phyloP scores from a whole-genome alignment of 2,888 invertebrate genomes.

The Ochropleura plecta region DNA sequence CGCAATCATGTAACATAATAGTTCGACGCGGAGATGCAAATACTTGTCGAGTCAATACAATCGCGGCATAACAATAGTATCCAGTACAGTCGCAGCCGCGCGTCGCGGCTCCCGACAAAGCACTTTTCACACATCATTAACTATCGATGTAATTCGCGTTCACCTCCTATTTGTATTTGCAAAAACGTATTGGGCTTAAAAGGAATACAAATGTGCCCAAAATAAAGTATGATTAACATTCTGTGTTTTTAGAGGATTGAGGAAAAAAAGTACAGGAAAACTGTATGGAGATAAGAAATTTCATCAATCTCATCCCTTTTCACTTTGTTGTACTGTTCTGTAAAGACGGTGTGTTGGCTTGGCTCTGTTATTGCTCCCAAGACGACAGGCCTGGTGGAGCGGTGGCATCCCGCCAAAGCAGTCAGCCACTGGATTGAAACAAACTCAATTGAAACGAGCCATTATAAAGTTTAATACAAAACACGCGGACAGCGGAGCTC shows the following conservation, averaged over 20 bases:
- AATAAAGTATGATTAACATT: slow-evolving; percentile 50
- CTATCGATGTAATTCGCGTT: slow-evolving; percentile 39
- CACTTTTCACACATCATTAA: slow-evolving; percentile 56
- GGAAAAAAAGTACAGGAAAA: slow-evolving; percentile 55
- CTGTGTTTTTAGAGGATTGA: slow-evolving; percentile 40
- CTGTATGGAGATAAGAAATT: slow-evolving; percentile 54
- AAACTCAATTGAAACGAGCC: slow-evolving; percentile 46
- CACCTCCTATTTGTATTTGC: slow-evolving; percentile 29
- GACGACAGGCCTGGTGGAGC: slow-evolving; percentile 15
- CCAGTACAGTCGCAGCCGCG: slow-evolving; percentile 6
- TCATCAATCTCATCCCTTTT: slow-evolving; percentile 60
- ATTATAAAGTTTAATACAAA: slow-evolving; percentile 48
- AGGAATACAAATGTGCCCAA: slow-evolving; percentile 30
- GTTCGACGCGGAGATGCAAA: slow-evolving; percentile 39
- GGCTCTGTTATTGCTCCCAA: slow-evolving; percentile 3
- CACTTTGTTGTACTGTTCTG: slow-evolving; percentile 53
- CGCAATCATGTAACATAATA: slow-evolving; percentile 18
- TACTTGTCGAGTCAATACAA: slow-evolving; percentile 49
- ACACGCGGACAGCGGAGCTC: slow-evolving; percentile 24
- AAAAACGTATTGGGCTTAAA: slow-evolving; percentile 16
- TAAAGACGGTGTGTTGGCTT: slow-evolving; percentile 16
- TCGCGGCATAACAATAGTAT: slow-evolving; percentile 42
- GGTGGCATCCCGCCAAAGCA: slow-evolving; percentile 45
- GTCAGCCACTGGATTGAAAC: slow-evolving; percentile 41
- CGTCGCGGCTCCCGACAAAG: slow-evolving; percentile 29